phyloP scores from a whole-genome alignment of 2,888 invertebrate genomes.

The Campoplex nolae region DNA sequence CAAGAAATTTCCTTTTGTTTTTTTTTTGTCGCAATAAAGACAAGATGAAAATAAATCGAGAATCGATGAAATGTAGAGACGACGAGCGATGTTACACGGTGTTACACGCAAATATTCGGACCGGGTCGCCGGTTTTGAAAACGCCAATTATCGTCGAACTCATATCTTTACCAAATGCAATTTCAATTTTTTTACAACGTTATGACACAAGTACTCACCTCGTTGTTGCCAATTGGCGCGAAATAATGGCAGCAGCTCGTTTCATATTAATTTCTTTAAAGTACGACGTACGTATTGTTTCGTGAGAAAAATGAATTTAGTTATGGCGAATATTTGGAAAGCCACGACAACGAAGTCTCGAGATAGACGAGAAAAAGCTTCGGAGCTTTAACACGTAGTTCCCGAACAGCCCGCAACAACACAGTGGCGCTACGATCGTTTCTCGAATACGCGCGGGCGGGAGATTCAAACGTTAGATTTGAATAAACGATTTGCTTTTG shows the following conservation, averaged over 20 bases:
- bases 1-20: background rate
- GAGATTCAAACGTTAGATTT: slow-evolving; percentile 30
- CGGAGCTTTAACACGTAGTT: background rate
- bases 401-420: background rate
- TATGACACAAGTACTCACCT: slow-evolving; percentile 74
- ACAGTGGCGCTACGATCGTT: slow-evolving; percentile 14
- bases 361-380: background rate
- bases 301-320: slow-evolving; percentile 47
- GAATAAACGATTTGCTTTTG: background rate
- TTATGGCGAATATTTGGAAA: slow-evolving; percentile 59
- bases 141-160: background rate
- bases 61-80: background rate
- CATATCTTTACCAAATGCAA: background rate
- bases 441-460: background rate
- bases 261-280: slow-evolving; percentile 76
- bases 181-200: background rate
- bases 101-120: background rate
- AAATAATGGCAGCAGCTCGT: slow-evolving; percentile 74
- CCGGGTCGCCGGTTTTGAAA: slow-evolving; percentile 51
- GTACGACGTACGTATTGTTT: slow-evolving; percentile 38
- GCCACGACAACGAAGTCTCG: background rate
- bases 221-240: slow-evolving; percentile 79
- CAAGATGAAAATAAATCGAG: background rate
- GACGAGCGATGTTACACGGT: background rate
- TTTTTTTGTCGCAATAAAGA: background rate